Percentiles rank a stretch among this genome's conserved stretches.
phyloP scores from a whole-genome alignment of 2,797 vertebrate genomes.

The Enteromius treurensis region DNA sequence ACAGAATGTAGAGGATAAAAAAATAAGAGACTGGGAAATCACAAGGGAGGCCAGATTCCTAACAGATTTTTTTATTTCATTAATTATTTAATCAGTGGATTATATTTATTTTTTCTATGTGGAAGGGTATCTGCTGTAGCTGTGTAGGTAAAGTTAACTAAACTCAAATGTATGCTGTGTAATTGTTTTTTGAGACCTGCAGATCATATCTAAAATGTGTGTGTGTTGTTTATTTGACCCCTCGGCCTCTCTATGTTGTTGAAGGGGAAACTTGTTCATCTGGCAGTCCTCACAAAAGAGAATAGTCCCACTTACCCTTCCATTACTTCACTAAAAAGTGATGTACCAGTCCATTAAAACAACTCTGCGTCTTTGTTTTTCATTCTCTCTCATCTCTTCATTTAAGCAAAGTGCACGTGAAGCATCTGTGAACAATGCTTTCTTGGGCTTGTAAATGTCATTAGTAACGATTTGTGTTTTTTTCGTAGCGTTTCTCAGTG shows the following conservation, averaged over 20 bases:
- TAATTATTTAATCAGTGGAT: not conserved
- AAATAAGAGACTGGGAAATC: constrained; percentile 37
- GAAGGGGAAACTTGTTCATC: constrained; percentile 32
- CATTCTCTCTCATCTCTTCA: constrained; percentile 34
- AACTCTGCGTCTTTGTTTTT: constrained; percentile 37
- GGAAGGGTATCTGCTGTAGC: not conserved
- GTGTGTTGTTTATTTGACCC: constrained; percentile 39
- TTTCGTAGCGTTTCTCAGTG: constrained; percentile 25
- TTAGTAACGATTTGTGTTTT: constrained; percentile 46
- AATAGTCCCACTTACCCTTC: constrained; percentile 49
- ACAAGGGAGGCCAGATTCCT: not conserved
- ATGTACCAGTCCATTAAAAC: constrained; percentile 46
- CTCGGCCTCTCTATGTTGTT: constrained; percentile 40
- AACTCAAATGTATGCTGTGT: constrained; percentile 3
- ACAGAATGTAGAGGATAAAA: constrained; percentile 69
- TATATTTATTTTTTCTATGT: not conserved
- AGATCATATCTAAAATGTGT: constrained; percentile 12
- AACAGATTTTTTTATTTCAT: not conserved
- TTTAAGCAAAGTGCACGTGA: constrained; percentile 46
- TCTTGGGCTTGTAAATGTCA: constrained; percentile 54
- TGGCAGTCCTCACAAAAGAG: constrained; percentile 24
- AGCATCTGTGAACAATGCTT: constrained; percentile 32
- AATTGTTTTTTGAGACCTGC: not conserved
- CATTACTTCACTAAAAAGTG: constrained; percentile 39
- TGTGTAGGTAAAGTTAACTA: not conserved